Conservation (phyloP, 1,140 invertebrate genomes). For the Paraescarpia echinospica region DNA sequence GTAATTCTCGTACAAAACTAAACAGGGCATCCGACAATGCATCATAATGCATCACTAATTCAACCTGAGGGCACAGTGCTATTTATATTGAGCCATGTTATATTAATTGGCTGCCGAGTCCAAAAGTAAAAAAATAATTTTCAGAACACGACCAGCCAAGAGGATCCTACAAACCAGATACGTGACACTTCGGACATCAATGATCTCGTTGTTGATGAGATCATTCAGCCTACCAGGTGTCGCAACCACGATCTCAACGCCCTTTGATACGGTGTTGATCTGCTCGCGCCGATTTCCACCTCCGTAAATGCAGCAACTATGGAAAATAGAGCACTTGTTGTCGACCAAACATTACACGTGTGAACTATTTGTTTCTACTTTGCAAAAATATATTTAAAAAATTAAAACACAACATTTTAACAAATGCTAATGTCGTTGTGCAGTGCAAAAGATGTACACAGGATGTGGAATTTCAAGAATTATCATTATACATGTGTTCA, state of each 20-base stretch:
- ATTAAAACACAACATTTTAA: no score
- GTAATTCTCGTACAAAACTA: no score
- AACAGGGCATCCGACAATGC: no score
- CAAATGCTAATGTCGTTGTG: no score
- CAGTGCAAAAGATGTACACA: no score
- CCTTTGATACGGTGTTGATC: slow-evolving; percentile 66
- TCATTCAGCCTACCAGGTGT: slow-evolving; percentile 91
- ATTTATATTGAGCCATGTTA: no score
- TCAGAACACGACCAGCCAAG: background rate
- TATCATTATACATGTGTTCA: no score
- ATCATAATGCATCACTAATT: background rate
- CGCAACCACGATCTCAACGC: slow-evolving; percentile 88
- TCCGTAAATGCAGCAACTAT: slow-evolving; percentile 83
- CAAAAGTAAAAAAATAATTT: background rate
- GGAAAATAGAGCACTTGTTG: slow-evolving; percentile 24
- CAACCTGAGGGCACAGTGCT: background rate
- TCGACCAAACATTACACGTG: background rate
- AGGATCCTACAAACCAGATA: slow-evolving; percentile 49
- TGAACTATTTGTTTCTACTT: background rate
- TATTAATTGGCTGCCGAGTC: background rate
- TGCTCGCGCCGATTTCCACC: slow-evolving; percentile 79
- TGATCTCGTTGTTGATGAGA: slow-evolving; percentile 70
- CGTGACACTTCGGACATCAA: slow-evolving; percentile 54
- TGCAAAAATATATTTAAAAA: no score
- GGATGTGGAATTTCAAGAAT: no score